Base-by-base conservation (phyloP, 2,113 vertebrate species). In the Platanista minor region DNA sequence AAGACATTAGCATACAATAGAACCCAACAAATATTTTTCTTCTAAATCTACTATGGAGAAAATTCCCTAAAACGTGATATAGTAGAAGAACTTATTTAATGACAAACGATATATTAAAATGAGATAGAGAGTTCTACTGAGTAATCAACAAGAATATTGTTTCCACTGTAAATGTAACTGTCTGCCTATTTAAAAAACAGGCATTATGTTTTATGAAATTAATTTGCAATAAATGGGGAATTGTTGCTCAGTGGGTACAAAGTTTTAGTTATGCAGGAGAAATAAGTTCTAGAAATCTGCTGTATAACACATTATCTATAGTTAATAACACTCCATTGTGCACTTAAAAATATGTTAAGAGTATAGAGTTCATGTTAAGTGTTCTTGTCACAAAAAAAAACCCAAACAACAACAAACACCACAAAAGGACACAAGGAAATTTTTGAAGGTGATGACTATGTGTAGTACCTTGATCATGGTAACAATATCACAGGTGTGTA, bases 161-260 rank as follows among this genome's bases (percentile, higher is more conserved):
- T 93, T 88, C 59, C 36, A 81, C 6, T n/a, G n/a, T 87, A 95
- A 94, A 82, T 11, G 54, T 84, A 87, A 52, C 57, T 77, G 5
- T 78, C 72, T 87, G 6, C 25, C 20, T 80, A 57, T 33, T 85
- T n/a, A 71, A 93, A 94, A 91, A 80, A 54, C 0, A 39, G 31
- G 52, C 33, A 41, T 62, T 89, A 21, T 89, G 25, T 61, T 96
- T 90, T 66, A 21, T 71, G 3, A 87, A 81, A 92, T 92, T 84
- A 49, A 52, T 84, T 61, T 85, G 6, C 41, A 61, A 21, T 39
- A 66, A 92, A n/a, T 39, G 33, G 18, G 11, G 11, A 75, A 83
- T 11, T 62, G 2, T 46, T 57, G 10, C 33, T 85, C 11, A 57
- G n/a, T 23, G 25, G 29, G 62, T 41, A 59, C 33, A 59, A 49